phyloP scores from a whole-genome alignment of 2,113 vertebrate species.

The Myanophis thanlyinensis region DNA sequence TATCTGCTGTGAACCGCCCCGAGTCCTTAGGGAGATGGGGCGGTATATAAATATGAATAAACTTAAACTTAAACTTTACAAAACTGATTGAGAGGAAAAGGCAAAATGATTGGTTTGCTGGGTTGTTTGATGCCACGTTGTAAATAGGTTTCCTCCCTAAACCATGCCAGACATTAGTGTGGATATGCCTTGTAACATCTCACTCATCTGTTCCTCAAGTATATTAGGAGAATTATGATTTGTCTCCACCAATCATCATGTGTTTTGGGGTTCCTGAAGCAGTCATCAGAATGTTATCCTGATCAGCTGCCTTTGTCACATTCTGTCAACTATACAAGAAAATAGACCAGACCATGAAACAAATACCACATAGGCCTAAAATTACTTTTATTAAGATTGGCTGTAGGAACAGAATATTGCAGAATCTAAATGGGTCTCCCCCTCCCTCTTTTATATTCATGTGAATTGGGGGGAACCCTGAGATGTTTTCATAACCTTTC shows the following conservation, averaged over 20 bases:
- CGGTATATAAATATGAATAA: too few species aligned
- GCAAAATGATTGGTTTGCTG: neutral
- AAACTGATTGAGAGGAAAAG: neutral
- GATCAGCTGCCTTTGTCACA: neutral
- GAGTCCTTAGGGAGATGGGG: too few species aligned
- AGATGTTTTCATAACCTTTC: neutral
- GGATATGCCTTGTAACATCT: neutral
- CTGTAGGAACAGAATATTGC: neutral
- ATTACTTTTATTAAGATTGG: neutral
- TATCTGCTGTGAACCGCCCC: too few species aligned
- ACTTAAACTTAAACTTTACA: too few species aligned
- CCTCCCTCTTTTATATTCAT: neutral
- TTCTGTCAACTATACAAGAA: neutral
- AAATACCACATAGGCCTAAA: neutral
- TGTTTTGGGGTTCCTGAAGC: neutral
- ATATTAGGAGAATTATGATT: neutral
- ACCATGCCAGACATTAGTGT: neutral
- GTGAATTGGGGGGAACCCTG: neutral
- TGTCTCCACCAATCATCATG: neutral
- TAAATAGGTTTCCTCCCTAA: neutral
- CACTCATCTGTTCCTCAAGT: neutral
- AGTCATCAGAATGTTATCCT: neutral
- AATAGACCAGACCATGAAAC: neutral
- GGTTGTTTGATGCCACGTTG: neutral
- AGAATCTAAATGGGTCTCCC: neutral